Percentiles rank a stretch among this genome's conserved stretches.
Evolutionary conservation across 1,140 invertebrate genomes (phyloP).

Genomic region (Lepidurus apus): DNA sequence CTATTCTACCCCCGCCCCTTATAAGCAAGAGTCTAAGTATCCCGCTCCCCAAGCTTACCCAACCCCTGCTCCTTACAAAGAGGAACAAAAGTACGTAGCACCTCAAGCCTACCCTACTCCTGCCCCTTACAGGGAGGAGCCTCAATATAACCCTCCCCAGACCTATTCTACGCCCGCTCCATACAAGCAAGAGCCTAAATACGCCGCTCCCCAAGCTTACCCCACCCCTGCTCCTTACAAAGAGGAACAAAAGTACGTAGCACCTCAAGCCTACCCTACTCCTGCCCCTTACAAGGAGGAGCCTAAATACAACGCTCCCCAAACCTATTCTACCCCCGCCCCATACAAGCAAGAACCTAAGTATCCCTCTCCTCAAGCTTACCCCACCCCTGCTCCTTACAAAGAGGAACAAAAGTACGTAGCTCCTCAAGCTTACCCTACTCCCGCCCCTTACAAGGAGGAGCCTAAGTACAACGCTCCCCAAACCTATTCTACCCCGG

Average conservation of each 20-base stretch:
- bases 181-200: background rate
- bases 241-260: conserved; percentile 23
- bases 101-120: background rate
- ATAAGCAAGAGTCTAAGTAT: background rate
- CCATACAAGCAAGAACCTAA: background rate
- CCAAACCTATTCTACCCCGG: background rate
- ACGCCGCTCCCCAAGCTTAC: conserved; percentile 22
- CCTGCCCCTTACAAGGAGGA: too few relatives aligned
- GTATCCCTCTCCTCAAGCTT: background rate
- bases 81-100: background rate
- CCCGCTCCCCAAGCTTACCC: background rate
- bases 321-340: background rate
- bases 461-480: background rate
- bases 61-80: background rate
- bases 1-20: too few relatives aligned
- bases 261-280: background rate
- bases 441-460: background rate
- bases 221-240: conserved; percentile 13
- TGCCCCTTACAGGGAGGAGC: background rate
- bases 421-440: background rate
- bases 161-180: background rate
- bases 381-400: background rate
- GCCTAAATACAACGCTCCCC: background rate
- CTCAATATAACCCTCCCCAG: background rate
- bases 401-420: conserved; percentile 15